Percentiles rank a stretch among this genome's conserved stretches.
Conservation (phyloP, 1,140 invertebrate genomes). For the Zelostemma sp. region DNA sequence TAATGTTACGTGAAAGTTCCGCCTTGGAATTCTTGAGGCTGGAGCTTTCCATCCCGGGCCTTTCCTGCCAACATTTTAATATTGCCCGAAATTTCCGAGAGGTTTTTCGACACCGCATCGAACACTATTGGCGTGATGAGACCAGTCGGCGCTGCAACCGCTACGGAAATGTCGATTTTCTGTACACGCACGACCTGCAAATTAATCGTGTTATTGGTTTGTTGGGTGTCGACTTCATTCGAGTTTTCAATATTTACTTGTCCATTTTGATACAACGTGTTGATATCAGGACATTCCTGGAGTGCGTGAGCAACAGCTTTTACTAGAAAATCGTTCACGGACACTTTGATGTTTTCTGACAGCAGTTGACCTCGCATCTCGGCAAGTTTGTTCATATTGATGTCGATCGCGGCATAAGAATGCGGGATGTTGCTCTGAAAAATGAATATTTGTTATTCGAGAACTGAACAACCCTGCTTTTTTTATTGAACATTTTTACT, state of each 20-base stretch:
- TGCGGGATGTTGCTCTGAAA: conserved; percentile 86
- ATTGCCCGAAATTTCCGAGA: conserved; percentile 87
- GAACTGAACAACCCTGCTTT: too few species aligned
- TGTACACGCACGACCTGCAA: conserved; percentile 73
- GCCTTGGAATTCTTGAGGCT: conserved; percentile 98
- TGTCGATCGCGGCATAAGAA: conserved; percentile 92
- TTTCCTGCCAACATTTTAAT: conserved; percentile 88
- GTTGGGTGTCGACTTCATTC: neutral
- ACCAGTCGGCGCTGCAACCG: conserved; percentile 95
- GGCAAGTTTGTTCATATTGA: conserved; percentile 80
- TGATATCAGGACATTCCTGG: conserved; percentile 92
- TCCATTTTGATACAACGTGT: conserved; percentile 71
- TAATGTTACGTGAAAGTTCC: conserved; percentile 72
- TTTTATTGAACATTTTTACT: conserved; percentile 68
- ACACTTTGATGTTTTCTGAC: conserved; percentile 86
- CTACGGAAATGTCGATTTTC: conserved; percentile 94
- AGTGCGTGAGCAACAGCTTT: conserved; percentile 93
- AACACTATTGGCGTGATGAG: conserved; percentile 99
- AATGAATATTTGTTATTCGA: conserved; percentile 13
- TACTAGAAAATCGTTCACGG: conserved; percentile 97
- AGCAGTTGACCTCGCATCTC: conserved; percentile 75
- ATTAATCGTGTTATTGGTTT: conserved; percentile 9
- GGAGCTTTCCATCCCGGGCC: conserved; percentile 92
- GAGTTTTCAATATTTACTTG: conserved; percentile 40
- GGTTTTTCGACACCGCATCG: conserved; percentile 89